Conservation (phyloP, 2,888 invertebrate genomes). For the Cephus spinipes region DNA sequence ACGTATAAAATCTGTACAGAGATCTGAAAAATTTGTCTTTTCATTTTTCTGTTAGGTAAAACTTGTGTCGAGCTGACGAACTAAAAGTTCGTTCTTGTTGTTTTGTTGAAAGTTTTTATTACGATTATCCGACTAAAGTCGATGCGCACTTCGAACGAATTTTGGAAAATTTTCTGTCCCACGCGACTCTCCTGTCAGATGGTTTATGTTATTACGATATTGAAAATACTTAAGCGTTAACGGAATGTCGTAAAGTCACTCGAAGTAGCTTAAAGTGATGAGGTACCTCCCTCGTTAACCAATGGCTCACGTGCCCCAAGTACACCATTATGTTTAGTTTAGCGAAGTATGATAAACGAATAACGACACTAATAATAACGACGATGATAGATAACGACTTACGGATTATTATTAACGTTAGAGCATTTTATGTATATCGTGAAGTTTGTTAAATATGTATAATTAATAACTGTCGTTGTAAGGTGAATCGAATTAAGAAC, state of each 20-base stretch:
- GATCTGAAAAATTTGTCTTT: neutral
- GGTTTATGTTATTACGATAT: neutral
- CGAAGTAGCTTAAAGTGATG: neutral
- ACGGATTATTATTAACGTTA: conserved; percentile 44
- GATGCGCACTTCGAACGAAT: neutral
- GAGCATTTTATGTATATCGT: conserved; percentile 51
- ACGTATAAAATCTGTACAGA: neutral
- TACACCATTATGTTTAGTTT: neutral
- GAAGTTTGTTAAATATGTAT: conserved; percentile 61
- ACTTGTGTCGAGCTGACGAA: neutral
- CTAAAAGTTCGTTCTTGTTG: neutral
- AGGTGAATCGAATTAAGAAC: conserved; percentile 41
- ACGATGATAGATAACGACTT: conserved; percentile 23
- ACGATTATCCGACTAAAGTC: neutral
- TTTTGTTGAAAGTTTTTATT: neutral
- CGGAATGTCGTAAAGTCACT: neutral
- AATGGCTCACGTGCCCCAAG: neutral
- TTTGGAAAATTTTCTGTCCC: neutral
- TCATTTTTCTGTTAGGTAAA: neutral
- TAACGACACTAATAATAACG: conserved; percentile 26
- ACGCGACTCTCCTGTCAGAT: neutral
- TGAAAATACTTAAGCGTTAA: neutral
- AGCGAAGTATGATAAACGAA: neutral
- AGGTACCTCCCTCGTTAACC: neutral
- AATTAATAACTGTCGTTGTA: conserved; percentile 51